phyloP scores from a whole-genome alignment of 2,113 vertebrate species.

The Montifringilla adamsi region DNA sequence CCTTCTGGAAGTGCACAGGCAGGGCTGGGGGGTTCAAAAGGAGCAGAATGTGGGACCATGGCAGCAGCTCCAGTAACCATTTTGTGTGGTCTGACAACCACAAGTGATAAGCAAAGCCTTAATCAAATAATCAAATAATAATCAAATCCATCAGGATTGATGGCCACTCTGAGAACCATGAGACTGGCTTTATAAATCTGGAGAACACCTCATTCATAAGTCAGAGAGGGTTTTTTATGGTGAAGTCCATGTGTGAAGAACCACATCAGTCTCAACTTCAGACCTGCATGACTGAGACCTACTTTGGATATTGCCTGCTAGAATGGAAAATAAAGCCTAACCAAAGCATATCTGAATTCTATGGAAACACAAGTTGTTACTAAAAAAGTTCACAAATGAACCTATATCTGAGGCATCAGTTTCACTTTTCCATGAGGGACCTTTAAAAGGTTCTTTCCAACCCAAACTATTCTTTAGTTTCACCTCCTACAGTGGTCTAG shows the following conservation, averaged over 20 bases:
- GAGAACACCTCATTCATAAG: not conserved
- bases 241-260: not conserved
- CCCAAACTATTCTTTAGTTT: not conserved
- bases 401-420: not conserved
- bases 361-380: accelerated
- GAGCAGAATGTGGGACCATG: not conserved
- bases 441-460: not conserved
- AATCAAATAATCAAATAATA: not conserved
- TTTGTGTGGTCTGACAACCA: not conserved
- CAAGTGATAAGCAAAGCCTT: not conserved
- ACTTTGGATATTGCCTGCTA: too few relatives aligned
- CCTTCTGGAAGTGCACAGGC: conserved; percentile 69
- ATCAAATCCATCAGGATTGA: not conserved
- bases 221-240: not conserved
- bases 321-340: not conserved
- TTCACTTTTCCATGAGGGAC: not conserved
- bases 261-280: not conserved
- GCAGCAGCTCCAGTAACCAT: not conserved
- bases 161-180: not conserved
- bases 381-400: not conserved
- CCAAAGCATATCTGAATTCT: too few relatives aligned
- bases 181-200: not conserved
- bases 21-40: conserved; percentile 50
- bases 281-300: not conserved
- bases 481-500: not conserved